Evolutionary conservation across 2,113 vertebrate genomes (phyloP).

Genomic region (Chionodraco myersi): DNA sequence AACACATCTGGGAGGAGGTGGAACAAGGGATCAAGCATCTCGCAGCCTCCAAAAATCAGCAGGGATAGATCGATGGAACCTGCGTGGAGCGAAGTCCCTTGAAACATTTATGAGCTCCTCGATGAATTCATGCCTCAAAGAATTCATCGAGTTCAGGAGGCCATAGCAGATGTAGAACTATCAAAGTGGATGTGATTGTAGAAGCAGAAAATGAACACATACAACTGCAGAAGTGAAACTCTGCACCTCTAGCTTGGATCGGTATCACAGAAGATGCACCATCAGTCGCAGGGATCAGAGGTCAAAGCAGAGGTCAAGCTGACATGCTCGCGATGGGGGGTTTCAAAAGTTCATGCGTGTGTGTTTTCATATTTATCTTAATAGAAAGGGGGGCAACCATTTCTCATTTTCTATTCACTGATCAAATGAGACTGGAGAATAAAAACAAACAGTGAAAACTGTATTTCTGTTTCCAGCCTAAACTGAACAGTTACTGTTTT

Average conservation of each 20-base stretch:
- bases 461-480: background rate
- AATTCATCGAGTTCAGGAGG: background rate
- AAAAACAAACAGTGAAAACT: background rate
- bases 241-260: conserved; percentile 13
- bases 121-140: conserved; percentile 5
- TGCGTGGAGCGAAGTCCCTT: background rate
- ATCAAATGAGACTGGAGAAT: conserved; percentile 14
- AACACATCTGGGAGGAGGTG: conserved; percentile 6
- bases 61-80: conserved; percentile 1
- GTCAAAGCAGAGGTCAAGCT: conserved; percentile 6
- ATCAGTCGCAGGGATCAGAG: conserved; percentile 6
- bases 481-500: background rate
- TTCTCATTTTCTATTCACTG: conserved; percentile 21
- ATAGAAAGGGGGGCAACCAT: background rate
- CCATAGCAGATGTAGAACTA: background rate
- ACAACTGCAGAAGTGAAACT: conserved; percentile 8
- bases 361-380: conserved; percentile 32
- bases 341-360: conserved; percentile 7
- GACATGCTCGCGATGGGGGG: conserved; percentile 5
- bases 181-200: background rate
- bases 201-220: background rate
- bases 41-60: background rate
- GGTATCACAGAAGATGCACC: conserved; percentile 2
- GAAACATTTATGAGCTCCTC: background rate
- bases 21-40: background rate